Conservation (phyloP, 1,140 invertebrate genomes). For the Nomia melanderi region DNA sequence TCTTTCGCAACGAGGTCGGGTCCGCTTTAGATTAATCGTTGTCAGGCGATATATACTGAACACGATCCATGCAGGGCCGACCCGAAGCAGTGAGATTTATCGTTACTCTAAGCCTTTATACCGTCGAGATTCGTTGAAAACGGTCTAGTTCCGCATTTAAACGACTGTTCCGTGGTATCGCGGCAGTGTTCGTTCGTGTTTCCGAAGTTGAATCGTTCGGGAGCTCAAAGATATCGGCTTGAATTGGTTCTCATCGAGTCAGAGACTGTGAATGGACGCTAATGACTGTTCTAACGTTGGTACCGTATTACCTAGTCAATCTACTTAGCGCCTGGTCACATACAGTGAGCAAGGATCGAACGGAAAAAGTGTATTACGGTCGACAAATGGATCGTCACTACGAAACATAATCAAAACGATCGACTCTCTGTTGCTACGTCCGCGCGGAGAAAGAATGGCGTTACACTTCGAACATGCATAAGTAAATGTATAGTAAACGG, state of each 20-base stretch:
- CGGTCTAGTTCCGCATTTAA: background rate
- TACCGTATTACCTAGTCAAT: background rate
- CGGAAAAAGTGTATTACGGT: constrained; percentile 10
- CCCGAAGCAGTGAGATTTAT: constrained; percentile 72
- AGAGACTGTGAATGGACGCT: background rate
- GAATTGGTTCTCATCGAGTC: background rate
- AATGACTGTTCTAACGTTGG: background rate
- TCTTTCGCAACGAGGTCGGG: constrained; percentile 34
- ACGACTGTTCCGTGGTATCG: background rate
- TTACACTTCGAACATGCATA: constrained; percentile 31
- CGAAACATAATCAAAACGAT: constrained; percentile 25
- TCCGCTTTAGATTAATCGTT: constrained; percentile 39
- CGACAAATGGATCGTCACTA: constrained; percentile 23
- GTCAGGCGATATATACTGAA: constrained; percentile 49
- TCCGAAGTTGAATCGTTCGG: background rate
- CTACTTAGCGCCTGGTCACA: background rate
- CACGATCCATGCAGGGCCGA: constrained; percentile 79
- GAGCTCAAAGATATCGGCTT: too few relatives aligned
- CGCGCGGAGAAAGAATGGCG: constrained; percentile 7
- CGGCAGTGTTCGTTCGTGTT: constrained; percentile 38
- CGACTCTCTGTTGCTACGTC: constrained; percentile 6
- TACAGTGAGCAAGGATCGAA: constrained; percentile 11
- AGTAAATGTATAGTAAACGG: constrained; percentile 38
- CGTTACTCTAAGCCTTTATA: constrained; percentile 44
- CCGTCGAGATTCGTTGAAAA: too few relatives aligned